These are phyloP conservation scores for Phaetusa simplex DNA, from an alignment of 2,113 vertebrate genomes.

Conservation along the genomic window DNA sequence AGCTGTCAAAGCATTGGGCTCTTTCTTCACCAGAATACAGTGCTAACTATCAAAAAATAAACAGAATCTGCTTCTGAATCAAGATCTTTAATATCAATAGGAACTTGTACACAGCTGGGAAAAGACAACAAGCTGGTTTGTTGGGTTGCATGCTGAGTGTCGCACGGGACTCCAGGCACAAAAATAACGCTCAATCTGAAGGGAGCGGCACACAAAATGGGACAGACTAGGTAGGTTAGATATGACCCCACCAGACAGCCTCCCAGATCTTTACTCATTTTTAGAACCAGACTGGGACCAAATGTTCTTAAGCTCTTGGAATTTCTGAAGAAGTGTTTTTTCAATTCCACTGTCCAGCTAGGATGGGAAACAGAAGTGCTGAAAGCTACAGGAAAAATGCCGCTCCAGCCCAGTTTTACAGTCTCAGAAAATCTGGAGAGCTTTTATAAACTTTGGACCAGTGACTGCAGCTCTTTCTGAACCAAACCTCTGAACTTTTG, in stretches of 20 bases:
- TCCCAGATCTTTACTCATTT: constrained; percentile 40
- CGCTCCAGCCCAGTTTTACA: constrained; percentile 52
- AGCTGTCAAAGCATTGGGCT: background rate
- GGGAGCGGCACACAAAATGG: background rate
- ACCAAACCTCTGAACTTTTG: constrained; percentile 38
- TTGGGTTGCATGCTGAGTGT: background rate
- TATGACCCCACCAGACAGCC: constrained; percentile 21
- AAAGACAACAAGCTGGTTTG: background rate
- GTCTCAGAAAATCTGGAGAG: constrained; percentile 47
- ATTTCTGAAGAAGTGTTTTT: constrained; percentile 63
- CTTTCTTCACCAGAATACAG: background rate
- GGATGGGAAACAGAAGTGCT: constrained; percentile 60
- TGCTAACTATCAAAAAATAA: background rate
- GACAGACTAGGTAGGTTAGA: background rate
- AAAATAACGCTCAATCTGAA: background rate
- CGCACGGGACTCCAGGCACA: background rate
- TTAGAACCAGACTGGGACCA: constrained; percentile 51
- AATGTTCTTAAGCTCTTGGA: constrained; percentile 65
- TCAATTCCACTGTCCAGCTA: constrained; percentile 24
- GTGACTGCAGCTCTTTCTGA: constrained; percentile 46
- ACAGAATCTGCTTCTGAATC: background rate
- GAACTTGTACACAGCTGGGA: background rate
- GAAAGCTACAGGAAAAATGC: constrained; percentile 55
- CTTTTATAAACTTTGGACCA: constrained; percentile 41
- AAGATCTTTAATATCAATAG: background rate